Conservation (phyloP, 2,113 vertebrate genomes). For the Rhynchomys soricoides region DNA sequence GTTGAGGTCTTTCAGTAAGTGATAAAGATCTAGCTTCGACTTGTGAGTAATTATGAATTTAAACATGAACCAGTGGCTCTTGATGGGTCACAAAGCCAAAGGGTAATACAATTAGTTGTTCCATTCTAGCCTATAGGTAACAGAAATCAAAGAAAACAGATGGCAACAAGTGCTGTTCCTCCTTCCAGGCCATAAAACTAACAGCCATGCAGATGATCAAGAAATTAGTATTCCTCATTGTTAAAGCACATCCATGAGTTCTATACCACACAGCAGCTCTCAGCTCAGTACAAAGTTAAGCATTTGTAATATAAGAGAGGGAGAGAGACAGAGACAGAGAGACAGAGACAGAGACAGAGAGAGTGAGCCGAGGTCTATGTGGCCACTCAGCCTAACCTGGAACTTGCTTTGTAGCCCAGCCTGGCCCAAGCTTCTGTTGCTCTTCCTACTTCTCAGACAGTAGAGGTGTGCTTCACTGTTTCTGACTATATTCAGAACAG, state of each 20-base stretch:
- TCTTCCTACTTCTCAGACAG: background rate
- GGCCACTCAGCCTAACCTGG: background rate
- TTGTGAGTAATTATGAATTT: background rate
- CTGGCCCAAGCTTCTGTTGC: background rate
- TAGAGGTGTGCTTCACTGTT: background rate
- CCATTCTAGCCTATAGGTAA: background rate
- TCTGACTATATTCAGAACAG: background rate
- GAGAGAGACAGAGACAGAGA: background rate
- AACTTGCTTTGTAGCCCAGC: background rate
- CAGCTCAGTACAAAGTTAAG: background rate
- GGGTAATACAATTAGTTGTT: background rate
- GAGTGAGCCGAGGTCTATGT: background rate
- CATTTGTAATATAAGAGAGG: background rate
- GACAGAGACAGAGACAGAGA: background rate
- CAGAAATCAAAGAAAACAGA: background rate
- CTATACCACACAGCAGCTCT: background rate
- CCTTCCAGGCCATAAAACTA: background rate
- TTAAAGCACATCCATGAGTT: background rate
- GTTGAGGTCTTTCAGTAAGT: background rate
- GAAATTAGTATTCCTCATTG: background rate
- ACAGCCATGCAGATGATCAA: background rate
- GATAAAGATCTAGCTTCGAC: background rate
- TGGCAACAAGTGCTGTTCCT: background rate
- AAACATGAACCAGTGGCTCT: background rate
- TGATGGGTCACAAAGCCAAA: background rate